Conservation (phyloP, 2,113 vertebrate species). For the Microcebus griseorufus region DNA sequence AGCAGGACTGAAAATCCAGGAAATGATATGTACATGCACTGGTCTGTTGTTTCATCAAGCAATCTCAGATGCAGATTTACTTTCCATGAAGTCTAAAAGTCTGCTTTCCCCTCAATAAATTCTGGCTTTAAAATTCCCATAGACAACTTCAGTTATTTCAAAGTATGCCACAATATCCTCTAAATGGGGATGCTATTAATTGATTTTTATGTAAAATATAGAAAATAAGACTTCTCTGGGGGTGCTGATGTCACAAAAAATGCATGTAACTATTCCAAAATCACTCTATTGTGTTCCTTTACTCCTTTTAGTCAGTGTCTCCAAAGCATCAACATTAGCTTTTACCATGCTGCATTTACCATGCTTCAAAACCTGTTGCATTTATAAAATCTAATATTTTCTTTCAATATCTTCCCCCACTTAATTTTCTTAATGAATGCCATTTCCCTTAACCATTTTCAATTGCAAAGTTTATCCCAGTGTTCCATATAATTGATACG, state of each 20-base stretch:
- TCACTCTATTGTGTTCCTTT: not conserved
- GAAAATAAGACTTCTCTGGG: not conserved
- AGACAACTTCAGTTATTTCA: not conserved
- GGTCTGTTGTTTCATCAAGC: not conserved
- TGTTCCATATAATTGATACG: not conserved
- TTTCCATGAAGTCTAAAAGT: not conserved
- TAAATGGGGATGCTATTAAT: not conserved
- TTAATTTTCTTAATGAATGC: constrained; percentile 24
- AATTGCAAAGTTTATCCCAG: not conserved
- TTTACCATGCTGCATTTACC: no score
- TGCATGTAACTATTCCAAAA: not conserved
- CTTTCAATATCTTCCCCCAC: not conserved
- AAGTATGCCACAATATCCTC: not conserved
- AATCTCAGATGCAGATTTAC: not conserved
- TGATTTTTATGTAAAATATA: not conserved
- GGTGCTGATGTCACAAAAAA: not conserved
- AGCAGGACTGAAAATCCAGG: not conserved
- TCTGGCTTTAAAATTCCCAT: not conserved
- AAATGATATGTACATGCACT: not conserved
- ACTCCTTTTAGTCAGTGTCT: not conserved
- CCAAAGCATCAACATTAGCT: not conserved
- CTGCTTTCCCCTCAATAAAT: not conserved
- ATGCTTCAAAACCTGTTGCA: not conserved
- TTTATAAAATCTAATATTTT: not conserved
- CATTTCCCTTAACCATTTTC: not conserved